Evolutionary conservation across 37 sponge, comb jelly and placozoan genomes (phyloP), one percentile per base, ranked within the genome.

Genomic region (Bolinopsis microptera): DNA sequence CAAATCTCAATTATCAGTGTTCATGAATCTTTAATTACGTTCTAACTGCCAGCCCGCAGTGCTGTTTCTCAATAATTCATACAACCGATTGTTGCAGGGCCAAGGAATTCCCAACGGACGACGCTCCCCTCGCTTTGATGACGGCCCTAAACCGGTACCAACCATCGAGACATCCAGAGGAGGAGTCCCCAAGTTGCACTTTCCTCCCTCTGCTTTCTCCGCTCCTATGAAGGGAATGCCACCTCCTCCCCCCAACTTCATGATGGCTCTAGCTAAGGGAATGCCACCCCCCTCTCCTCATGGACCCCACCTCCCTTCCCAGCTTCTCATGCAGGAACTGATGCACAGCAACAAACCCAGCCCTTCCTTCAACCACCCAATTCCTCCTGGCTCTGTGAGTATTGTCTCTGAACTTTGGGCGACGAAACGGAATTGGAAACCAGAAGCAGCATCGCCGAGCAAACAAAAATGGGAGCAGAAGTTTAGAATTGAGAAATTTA

Each of bases 321-420:
- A 86, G 61, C 61, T 86, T 25, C 18, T 86, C 2, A 86, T 86
- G 90, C 90, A 86, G 61, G 90, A 86, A 40, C 90, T 86, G 0
- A 86, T 86, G 90, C 90, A 86, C 61, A 86, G 90, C 90, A 86
- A 86, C 90, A 86, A 86, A 27, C 90, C 90, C 35, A 34, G 36
- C 30, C 75, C 75, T 24, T 36, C 32, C 90, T 86, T 86, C 90
- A 86, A 86, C 90, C 48, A 18, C 13, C 61, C 26, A 0, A 28
- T 40, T 48, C 90, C 26, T 23, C 80, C 80, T 77, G 33, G 33
- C 28, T 28, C 74, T 3, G 74, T 72, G 74, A 72, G 74, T 72
- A 22, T n/a, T n/a, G n/a, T n/a, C n/a, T n/a, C n/a, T n/a, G n/a
- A n/a, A n/a, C n/a, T n/a, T n/a, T n/a, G n/a, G n/a, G n/a, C n/a